Evolutionary conservation across 1,140 invertebrate genomes (phyloP).

Genomic region (Mactra quadrangularis): DNA sequence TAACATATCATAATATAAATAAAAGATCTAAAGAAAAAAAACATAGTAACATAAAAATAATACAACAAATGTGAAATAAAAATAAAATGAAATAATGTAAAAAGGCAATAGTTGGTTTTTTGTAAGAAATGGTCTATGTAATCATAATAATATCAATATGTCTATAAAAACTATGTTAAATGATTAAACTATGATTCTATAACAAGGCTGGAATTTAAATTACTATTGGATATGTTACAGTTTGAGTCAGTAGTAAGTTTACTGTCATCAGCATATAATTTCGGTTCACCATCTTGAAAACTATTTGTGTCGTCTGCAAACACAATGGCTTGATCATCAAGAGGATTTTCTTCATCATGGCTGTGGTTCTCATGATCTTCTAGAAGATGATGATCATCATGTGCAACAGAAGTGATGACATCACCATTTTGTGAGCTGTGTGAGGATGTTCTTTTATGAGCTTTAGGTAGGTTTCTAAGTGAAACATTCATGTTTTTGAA

Average conservation of each 20-base stretch:
- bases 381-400: conserved; percentile 62
- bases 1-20: too few species aligned
- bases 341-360: conserved; percentile 53
- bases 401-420: conserved; percentile 49
- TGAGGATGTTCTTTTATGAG: conserved; percentile 43
- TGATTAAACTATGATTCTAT: conserved; percentile 15
- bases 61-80: too few species aligned
- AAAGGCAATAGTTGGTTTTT: conserved; percentile 7
- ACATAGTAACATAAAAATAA: too few species aligned
- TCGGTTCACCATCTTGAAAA: conserved; percentile 32
- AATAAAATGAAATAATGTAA: not conserved
- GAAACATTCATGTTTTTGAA: conserved; percentile 94
- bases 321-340: conserved; percentile 19
- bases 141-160: not conserved
- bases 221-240: conserved; percentile 56
- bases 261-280: conserved; percentile 11
- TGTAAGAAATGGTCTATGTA: not conserved
- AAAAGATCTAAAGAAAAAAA: too few species aligned
- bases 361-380: conserved; percentile 59
- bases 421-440: conserved; percentile 55
- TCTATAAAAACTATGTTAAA: not conserved
- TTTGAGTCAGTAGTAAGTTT: conserved; percentile 45
- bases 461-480: conserved; percentile 84
- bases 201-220: conserved; percentile 45
- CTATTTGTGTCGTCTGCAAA: conserved; percentile 12